Evolutionary conservation across 2,113 vertebrate genomes (phyloP).

Genomic region (Passerina amoena): DNA sequence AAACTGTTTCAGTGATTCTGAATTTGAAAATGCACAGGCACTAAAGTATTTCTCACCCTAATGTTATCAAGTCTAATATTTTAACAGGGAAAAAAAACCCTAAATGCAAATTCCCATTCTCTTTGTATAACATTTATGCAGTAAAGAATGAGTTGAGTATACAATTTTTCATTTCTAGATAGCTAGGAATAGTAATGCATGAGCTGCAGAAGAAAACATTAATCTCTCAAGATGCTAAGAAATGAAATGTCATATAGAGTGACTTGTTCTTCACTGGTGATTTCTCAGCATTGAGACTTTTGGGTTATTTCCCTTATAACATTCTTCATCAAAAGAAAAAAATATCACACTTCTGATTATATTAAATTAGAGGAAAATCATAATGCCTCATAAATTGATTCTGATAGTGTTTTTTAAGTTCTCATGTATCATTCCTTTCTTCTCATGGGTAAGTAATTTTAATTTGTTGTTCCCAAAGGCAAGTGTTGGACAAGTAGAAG

Average conservation of each 20-base stretch:
- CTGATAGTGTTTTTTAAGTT: neutral
- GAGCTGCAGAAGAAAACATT: slow-evolving; percentile 49
- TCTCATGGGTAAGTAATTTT: neutral
- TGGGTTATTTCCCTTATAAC: neutral
- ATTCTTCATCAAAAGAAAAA: slow-evolving; percentile 15
- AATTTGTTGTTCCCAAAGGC: neutral
- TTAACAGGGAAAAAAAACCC: slow-evolving; percentile 10
- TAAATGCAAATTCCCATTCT: slow-evolving; percentile 67
- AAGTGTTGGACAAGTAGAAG: neutral
- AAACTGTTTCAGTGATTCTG: slow-evolving; percentile 45
- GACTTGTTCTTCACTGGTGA: slow-evolving; percentile 21
- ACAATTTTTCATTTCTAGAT: slow-evolving; percentile 70
- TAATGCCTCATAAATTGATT: neutral
- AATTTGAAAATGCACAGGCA: slow-evolving; percentile 31
- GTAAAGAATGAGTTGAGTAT: slow-evolving; percentile 68
- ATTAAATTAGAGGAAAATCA: neutral
- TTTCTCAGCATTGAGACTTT: neutral
- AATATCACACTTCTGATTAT: slow-evolving; percentile 2
- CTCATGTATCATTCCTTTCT: neutral
- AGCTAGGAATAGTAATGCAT: slow-evolving; percentile 50
- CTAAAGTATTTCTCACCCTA: slow-evolving; percentile 43
- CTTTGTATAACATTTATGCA: slow-evolving; percentile 70
- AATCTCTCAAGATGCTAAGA: slow-evolving; percentile 58
- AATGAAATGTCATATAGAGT: slow-evolving; percentile 68
- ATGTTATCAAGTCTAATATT: slow-evolving; percentile 54